These are phyloP conservation scores for Cnemophilus loriae DNA, from an alignment of 2,113 vertebrate species.

Conservation along the genomic window DNA sequence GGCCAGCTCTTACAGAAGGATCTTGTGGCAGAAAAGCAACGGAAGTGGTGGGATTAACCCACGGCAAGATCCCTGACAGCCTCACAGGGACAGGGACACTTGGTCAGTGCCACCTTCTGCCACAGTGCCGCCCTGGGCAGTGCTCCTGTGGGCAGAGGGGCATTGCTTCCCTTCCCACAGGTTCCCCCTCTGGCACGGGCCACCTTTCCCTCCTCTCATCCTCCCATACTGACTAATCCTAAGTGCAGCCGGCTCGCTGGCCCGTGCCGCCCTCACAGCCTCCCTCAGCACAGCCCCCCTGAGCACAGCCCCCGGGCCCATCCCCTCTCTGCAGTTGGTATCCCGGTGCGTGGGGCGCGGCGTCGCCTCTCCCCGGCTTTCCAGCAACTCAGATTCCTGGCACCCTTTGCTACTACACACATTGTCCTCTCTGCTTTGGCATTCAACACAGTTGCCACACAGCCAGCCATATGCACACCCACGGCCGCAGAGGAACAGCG, in stretches of 20 bases:
- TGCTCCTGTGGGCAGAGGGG: background rate
- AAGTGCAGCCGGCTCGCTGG: accelerated
- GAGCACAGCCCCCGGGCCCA: background rate
- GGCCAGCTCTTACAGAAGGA: background rate
- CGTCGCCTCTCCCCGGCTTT: background rate
- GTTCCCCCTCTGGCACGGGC: background rate
- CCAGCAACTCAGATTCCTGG: slow-evolving; percentile 19
- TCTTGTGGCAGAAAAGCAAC: background rate
- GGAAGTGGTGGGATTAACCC: background rate
- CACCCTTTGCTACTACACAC: slow-evolving; percentile 38
- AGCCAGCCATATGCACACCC: slow-evolving; percentile 53
- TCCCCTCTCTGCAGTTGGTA: background rate
- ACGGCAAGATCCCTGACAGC: background rate
- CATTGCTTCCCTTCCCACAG: background rate
- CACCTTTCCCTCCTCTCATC: background rate
- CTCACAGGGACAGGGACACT: background rate
- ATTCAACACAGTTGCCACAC: slow-evolving; percentile 22
- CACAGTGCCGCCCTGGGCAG: accelerated
- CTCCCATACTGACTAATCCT: background rate
- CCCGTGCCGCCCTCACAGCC: background rate
- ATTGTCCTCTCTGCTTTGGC: slow-evolving; percentile 49
- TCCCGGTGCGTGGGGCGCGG: background rate
- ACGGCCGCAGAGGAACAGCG: slow-evolving; percentile 30
- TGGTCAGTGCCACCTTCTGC: background rate
- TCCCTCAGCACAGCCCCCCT: background rate